phyloP scores from a whole-genome alignment of 2,888 invertebrate genomes.

The Amorpha juglandis region DNA sequence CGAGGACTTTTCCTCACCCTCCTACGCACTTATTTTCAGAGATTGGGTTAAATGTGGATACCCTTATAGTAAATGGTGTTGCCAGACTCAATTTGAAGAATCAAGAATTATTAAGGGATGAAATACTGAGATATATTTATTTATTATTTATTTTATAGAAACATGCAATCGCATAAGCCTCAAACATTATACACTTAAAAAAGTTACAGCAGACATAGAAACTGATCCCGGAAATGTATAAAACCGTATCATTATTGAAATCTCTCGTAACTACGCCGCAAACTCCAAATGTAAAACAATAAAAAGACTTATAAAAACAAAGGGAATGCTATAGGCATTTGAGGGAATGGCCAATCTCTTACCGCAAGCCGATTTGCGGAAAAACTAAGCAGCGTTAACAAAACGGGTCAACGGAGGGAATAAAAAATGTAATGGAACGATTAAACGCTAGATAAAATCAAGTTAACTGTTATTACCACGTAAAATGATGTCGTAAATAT shows the following conservation, averaged over 20 bases:
- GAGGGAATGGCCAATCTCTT: conserved; percentile 4
- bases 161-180: too few relatives aligned
- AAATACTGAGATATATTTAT: neutral
- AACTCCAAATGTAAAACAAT: conserved; percentile 14
- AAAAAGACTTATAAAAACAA: conserved; percentile 24
- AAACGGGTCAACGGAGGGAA: conserved; percentile 30
- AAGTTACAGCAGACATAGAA: neutral
- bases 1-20: conserved; percentile 8
- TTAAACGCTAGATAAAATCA: conserved; percentile 39
- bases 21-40: conserved; percentile 10
- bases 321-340: conserved; percentile 7
- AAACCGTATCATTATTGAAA: neutral
- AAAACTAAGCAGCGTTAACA: conserved; percentile 25
- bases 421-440: conserved; percentile 41
- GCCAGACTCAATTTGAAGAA: conserved; percentile 1
- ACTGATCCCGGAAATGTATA: neutral
- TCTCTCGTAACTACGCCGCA: neutral
- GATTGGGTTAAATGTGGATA: conserved; percentile 15
- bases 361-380: conserved; percentile 24
- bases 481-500: conserved; percentile 36
- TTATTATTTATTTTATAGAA: too few relatives aligned
- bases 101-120: neutral
- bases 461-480: conserved; percentile 39
- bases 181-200: neutral
- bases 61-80: neutral